These are phyloP conservation scores for Onchidella celtica DNA, from an alignment of 2,888 invertebrate species.

Conservation along the genomic window DNA sequence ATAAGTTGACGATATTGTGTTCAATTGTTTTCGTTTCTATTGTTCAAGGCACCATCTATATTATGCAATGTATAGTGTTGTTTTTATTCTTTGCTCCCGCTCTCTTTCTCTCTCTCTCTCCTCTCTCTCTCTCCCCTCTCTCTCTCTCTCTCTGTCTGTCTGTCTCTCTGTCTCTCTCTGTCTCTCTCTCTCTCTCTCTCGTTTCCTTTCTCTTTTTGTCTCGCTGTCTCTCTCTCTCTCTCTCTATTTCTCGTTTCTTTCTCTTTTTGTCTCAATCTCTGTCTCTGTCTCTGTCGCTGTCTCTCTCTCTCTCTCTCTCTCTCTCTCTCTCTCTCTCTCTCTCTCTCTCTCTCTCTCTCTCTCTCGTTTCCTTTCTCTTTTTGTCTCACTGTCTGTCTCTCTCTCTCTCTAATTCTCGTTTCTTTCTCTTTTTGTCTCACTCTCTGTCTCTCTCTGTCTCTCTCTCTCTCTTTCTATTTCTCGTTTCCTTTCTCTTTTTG, in stretches of 20 bases:
- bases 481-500: conserved; percentile 14
- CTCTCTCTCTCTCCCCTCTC: conserved; percentile 26
- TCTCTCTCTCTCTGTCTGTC: conserved; percentile 31
- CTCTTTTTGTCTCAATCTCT: no score
- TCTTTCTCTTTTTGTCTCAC: no score
- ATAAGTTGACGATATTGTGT: no score
- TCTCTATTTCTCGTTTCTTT: no score
- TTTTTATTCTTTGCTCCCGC: no score
- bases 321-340: not conserved
- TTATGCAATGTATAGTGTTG: no score
- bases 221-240: no score
- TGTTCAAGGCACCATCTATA: no score
- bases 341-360: no score
- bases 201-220: conserved; percentile 4
- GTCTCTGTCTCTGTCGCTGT: not conserved
- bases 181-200: conserved; percentile 5
- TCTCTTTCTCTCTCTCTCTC: conserved; percentile 32
- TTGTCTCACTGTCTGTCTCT: not conserved
- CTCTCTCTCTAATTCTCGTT: no score
- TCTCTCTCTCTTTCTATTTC: not conserved
- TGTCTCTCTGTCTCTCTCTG: conserved; percentile 36
- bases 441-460: not conserved
- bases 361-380: no score
- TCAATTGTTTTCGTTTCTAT: no score
- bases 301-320: conserved; percentile 24